Percentiles rank a stretch among this genome's conserved stretches.
Evolutionary conservation across 2,888 invertebrate genomes (phyloP).

Genomic region (Drosophila limbata): DNA sequence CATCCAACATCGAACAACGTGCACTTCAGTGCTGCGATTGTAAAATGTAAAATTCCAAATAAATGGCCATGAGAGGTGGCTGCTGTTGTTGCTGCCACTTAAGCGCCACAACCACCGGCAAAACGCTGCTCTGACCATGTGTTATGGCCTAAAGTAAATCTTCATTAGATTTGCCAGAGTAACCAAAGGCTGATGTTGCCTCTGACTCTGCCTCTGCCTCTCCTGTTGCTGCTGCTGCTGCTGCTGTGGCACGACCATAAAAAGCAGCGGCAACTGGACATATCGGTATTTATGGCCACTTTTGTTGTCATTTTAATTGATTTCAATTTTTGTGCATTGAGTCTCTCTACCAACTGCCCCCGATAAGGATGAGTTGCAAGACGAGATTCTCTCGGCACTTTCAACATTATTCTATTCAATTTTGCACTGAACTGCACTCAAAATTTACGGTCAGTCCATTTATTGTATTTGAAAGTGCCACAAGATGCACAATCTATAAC

Average conservation of each 20-base stretch:
- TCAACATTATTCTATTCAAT: constrained; percentile 36
- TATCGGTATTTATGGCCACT: constrained; percentile 73
- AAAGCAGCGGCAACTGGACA: constrained; percentile 55
- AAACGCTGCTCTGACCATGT: constrained; percentile 53
- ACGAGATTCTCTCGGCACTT: constrained; percentile 35
- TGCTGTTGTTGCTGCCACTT: constrained; percentile 60
- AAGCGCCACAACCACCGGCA: constrained; percentile 52
- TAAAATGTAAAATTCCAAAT: constrained; percentile 81
- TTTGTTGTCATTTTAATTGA: constrained; percentile 80
- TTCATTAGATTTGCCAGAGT: constrained; percentile 83
- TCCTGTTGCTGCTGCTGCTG: constrained; percentile 24
- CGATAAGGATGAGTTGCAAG: constrained; percentile 70
- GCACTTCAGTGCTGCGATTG: constrained; percentile 51
- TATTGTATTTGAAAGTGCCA: constrained; percentile 33
- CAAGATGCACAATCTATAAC: constrained; percentile 12
- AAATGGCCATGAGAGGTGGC: constrained; percentile 73
- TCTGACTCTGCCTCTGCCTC: constrained; percentile 25
- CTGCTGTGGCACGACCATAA: constrained; percentile 54
- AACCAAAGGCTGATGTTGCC: constrained; percentile 61
- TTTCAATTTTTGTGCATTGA: constrained; percentile 74
- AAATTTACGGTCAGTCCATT: constrained; percentile 42
- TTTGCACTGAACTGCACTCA: neutral
- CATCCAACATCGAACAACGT: constrained; percentile 1
- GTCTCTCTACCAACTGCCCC: constrained; percentile 13
- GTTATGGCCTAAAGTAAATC: constrained; percentile 84